A percentile compares a stretch with the other conserved stretches of the same genome.
These are phyloP conservation scores for Yponomeuta plumbellus DNA, from an alignment of 2,888 invertebrate genomes.

Conservation along the genomic window DNA sequence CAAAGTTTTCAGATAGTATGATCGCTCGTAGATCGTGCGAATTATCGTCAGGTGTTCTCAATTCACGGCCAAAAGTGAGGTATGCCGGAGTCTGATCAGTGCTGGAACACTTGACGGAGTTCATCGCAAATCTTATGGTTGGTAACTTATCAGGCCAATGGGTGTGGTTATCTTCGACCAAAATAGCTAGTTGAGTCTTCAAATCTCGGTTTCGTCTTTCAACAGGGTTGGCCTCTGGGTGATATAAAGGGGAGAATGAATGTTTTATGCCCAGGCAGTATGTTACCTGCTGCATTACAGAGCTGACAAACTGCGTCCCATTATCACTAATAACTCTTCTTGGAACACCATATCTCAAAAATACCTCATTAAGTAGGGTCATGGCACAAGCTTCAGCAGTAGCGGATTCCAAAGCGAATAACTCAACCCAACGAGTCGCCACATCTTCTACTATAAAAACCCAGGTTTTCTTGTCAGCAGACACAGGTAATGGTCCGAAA, in stretches of 20 bases:
- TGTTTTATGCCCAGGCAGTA: conserved; percentile 30
- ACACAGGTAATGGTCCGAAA: conserved; percentile 30
- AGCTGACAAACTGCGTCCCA: conserved; percentile 37
- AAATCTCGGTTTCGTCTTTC: not conserved
- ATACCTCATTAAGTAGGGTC: conserved; percentile 33
- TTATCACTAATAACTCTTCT: conserved; percentile 39
- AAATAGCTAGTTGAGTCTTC: not conserved
- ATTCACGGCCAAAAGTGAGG: not conserved
- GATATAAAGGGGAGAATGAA: conserved; percentile 26
- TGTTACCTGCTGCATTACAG: conserved; percentile 35
- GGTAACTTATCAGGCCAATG: not conserved
- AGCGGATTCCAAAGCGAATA: conserved; percentile 28
- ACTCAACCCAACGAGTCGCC: conserved; percentile 28
- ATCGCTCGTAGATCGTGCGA: not conserved
- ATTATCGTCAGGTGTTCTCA: not conserved
- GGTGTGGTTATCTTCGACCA: not conserved
- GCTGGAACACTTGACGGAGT: not conserved
- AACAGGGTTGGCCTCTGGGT: not conserved
- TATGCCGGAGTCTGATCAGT: not conserved
- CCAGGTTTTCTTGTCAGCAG: conserved; percentile 21
- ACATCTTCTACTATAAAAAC: conserved; percentile 29
- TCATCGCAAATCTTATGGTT: not conserved
- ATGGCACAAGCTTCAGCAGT: conserved; percentile 30
- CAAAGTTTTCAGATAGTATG: not conserved
- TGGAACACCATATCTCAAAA: conserved; percentile 37